Evolutionary conservation across 2,113 vertebrate genomes (phyloP).

Genomic region (Ailurus styani): DNA sequence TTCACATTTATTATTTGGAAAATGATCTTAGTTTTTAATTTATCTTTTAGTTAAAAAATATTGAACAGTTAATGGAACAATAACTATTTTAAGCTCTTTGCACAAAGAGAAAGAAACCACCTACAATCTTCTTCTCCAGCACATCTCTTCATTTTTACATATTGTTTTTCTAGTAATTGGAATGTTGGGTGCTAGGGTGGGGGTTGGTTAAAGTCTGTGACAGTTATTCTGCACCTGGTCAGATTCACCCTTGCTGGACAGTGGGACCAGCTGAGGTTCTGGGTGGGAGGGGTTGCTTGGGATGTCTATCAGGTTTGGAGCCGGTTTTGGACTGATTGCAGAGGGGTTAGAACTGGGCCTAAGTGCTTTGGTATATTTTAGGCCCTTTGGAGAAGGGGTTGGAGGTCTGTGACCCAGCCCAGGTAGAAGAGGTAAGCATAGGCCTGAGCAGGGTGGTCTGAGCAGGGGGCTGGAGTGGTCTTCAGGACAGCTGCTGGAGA

Average conservation of each 20-base stretch:
- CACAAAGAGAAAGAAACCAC: not conserved
- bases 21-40: not conserved
- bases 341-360: not conserved
- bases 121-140: not conserved
- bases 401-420: not conserved
- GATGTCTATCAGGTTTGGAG: not conserved
- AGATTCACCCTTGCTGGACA: not conserved
- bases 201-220: not conserved
- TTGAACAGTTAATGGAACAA: not conserved
- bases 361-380: not conserved
- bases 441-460: not conserved
- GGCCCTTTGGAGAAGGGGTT: not conserved
- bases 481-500: not conserved
- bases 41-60: not conserved
- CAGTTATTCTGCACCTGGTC: not conserved
- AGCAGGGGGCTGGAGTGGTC: not conserved
- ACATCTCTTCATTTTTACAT: not conserved
- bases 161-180: not conserved
- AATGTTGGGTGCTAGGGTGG: not conserved
- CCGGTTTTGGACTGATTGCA: not conserved
- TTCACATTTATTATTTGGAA: constrained; percentile 35
- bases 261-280: not conserved
- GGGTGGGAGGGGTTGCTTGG: not conserved
- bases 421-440: not conserved
- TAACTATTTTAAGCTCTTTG: not conserved